A percentile compares a stretch with the other conserved stretches of the same genome.
phyloP scores from a whole-genome alignment of 1,140 invertebrate genomes.

The Adoxophyes honmai region DNA sequence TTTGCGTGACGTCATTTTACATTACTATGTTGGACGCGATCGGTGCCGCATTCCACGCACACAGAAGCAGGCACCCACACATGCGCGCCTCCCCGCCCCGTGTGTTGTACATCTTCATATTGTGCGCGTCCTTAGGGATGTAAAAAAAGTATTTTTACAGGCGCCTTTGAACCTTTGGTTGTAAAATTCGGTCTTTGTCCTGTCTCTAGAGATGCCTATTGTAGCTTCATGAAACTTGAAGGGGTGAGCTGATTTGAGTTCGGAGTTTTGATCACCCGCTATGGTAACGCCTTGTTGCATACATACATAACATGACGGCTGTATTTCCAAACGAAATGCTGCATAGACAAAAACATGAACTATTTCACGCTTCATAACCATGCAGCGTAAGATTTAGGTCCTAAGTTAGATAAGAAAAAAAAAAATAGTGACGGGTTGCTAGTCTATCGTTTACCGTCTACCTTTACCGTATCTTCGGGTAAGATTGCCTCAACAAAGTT shows the following conservation, averaged over 20 bases:
- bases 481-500: too few species aligned
- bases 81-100: slow-evolving; percentile 21
- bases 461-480: too few species aligned
- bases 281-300: not conserved
- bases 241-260: too few species aligned
- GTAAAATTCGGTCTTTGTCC: slow-evolving; percentile 47
- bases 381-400: too few species aligned
- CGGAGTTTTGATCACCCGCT: too few species aligned
- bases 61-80: slow-evolving; percentile 47
- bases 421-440: too few species aligned
- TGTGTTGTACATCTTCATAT: slow-evolving; percentile 46
- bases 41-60: slow-evolving; percentile 51
- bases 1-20: slow-evolving; percentile 41
- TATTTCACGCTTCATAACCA: too few species aligned
- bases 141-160: slow-evolving; percentile 71
- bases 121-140: slow-evolving; percentile 66
- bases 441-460: too few species aligned
- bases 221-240: slow-evolving; percentile 10
- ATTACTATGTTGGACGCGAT: slow-evolving; percentile 27
- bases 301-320: too few species aligned
- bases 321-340: too few species aligned
- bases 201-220: slow-evolving; percentile 10
- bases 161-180: slow-evolving; percentile 61
- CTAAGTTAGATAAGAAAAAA: too few species aligned
- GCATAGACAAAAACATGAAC: too few species aligned